Conservation (phyloP, 2,797 vertebrate species). For the Mormyrus hasselquistii region DNA sequence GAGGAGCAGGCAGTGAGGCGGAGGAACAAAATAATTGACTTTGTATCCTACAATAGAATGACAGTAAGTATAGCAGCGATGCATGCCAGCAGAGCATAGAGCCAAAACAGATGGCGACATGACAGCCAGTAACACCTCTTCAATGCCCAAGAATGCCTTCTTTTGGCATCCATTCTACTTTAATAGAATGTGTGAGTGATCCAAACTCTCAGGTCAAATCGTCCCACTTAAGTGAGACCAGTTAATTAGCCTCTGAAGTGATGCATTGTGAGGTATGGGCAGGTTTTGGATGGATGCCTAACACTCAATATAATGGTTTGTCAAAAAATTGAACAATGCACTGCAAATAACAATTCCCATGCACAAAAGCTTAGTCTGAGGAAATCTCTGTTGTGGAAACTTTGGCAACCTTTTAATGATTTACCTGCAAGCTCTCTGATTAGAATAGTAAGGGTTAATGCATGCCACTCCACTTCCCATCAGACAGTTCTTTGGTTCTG, state of each 20-base stretch:
- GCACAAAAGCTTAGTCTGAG: background rate
- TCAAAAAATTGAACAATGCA: background rate
- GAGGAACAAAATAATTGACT: conserved; percentile 27
- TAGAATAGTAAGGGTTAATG: background rate
- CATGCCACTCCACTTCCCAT: background rate
- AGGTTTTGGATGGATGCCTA: conserved; percentile 2
- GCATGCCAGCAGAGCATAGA: background rate
- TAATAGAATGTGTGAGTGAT: background rate
- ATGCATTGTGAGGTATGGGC: background rate
- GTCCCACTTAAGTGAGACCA: background rate
- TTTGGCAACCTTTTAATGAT: background rate
- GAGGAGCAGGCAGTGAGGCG: background rate
- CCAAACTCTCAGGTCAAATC: background rate
- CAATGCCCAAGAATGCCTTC: background rate
- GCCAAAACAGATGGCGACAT: conserved; percentile 10
- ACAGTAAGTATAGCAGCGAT: background rate
- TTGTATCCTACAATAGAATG: conserved; percentile 19
- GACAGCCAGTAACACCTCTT: background rate
- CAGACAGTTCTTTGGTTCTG: background rate
- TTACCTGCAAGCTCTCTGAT: background rate
- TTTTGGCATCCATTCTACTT: background rate
- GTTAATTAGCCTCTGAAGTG: conserved; percentile 7
- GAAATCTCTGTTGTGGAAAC: background rate
- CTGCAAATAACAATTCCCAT: background rate
- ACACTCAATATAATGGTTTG: background rate